Evolutionary conservation across 2,113 vertebrate species (phyloP).

Genomic region (Holacanthus passer): DNA sequence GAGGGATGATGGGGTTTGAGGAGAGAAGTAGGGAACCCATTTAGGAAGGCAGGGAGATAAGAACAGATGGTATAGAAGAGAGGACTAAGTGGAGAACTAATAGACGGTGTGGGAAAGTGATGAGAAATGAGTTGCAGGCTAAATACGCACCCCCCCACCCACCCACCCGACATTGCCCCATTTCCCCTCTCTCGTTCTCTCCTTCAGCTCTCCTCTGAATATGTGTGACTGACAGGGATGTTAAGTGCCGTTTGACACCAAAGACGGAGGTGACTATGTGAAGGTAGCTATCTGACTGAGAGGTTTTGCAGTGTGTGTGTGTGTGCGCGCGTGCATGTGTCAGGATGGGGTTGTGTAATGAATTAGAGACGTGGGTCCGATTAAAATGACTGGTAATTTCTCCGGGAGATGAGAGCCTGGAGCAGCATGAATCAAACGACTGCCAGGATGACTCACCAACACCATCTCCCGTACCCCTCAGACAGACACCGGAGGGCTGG

Average conservation of each 20-base stretch:
- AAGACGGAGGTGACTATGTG: conserved; percentile 83
- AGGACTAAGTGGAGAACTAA: conserved; percentile 71
- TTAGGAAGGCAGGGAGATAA: conserved; percentile 67
- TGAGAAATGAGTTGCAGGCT: conserved; percentile 76
- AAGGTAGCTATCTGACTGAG: conserved; percentile 75
- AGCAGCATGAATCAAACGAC: conserved; percentile 83
- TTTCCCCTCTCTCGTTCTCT: conserved; percentile 66
- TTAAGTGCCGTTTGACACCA: conserved; percentile 89
- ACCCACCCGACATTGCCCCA: no score
- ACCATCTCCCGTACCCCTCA: conserved; percentile 40
- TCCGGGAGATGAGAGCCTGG: conserved; percentile 82
- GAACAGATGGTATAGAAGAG: conserved; percentile 70
- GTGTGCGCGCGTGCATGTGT: conserved; percentile 48
- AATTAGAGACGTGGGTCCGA: conserved; percentile 87
- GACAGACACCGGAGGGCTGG: conserved; percentile 26
- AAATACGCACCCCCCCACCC: conserved; percentile 60
- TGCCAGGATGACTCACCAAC: conserved; percentile 79
- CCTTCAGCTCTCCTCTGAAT: conserved; percentile 85
- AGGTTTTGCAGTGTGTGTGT: conserved; percentile 46
- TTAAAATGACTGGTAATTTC: conserved; percentile 90
- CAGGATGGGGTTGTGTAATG: conserved; percentile 82
- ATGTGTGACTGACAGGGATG: conserved; percentile 87
- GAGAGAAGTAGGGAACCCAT: conserved; percentile 46
- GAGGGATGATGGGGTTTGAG: conserved; percentile 52
- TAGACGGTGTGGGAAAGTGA: conserved; percentile 73